These are phyloP conservation scores for Eupelmus urozonus DNA, from an alignment of 2,888 invertebrate species.

Conservation along the genomic window DNA sequence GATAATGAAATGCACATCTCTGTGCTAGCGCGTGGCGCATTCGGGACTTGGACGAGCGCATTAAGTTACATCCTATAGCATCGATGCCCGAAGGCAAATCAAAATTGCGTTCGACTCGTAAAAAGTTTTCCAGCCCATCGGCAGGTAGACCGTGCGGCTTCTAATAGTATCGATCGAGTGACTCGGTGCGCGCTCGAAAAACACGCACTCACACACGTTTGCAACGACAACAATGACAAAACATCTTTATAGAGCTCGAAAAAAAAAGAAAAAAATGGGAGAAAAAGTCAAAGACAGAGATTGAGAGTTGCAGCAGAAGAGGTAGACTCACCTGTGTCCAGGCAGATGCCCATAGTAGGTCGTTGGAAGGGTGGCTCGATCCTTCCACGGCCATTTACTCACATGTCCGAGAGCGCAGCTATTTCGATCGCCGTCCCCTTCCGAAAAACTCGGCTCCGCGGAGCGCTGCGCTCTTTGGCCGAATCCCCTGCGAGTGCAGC, in stretches of 20 bases:
- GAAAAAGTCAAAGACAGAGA: not conserved
- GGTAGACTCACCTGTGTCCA: conserved; percentile 78
- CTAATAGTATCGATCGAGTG: conserved; percentile 6
- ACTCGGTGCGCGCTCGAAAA: not conserved
- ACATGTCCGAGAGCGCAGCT: conserved; percentile 68
- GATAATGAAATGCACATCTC: no score
- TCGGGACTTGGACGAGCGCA: no score
- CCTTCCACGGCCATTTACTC: conserved; percentile 75
- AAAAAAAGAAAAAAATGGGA: conserved; percentile 44
- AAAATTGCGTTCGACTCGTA: conserved; percentile 13
- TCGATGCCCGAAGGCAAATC: not conserved
- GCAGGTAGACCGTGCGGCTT: not conserved
- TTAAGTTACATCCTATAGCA: conserved; percentile 4
- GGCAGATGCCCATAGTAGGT: conserved; percentile 79
- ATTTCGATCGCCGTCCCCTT: conserved; percentile 15
- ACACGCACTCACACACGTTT: not conserved
- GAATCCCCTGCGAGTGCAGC: no score
- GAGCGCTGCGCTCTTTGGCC: no score
- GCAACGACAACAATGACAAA: not conserved
- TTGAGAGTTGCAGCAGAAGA: not conserved
- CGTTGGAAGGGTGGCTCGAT: conserved; percentile 69
- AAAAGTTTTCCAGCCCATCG: conserved; percentile 5
- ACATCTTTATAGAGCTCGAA: not conserved
- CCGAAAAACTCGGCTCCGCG: not conserved
- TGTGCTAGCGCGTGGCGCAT: no score